Percentiles rank a stretch among this genome's conserved stretches.
These are phyloP conservation scores for Hymenochirus boettgeri DNA, from an alignment of 2,113 vertebrate species.

Conservation along the genomic window DNA sequence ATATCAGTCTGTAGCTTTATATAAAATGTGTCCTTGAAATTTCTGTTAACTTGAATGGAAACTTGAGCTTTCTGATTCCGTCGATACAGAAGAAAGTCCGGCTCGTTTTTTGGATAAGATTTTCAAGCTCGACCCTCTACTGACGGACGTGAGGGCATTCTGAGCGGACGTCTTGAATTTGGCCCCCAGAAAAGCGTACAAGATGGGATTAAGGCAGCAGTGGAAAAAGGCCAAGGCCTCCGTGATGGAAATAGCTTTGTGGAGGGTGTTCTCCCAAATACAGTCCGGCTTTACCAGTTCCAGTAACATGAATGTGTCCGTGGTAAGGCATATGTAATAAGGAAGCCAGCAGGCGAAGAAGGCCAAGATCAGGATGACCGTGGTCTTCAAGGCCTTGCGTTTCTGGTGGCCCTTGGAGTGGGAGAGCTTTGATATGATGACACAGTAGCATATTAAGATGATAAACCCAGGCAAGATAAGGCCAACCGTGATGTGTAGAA, in stretches of 20 bases:
- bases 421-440: constrained; percentile 88
- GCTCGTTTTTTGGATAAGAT: constrained; percentile 84
- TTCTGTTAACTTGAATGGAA: constrained; percentile 87
- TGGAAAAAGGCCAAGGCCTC: constrained; percentile 94
- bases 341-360: constrained; percentile 96
- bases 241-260: constrained; percentile 84
- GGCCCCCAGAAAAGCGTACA: constrained; percentile 94
- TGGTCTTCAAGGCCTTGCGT: constrained; percentile 92
- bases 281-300: constrained; percentile 69
- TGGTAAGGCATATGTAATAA: constrained; percentile 82
- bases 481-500: constrained; percentile 90
- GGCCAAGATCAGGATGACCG: constrained; percentile 87
- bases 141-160: constrained; percentile 75
- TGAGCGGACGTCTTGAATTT: constrained; percentile 92
- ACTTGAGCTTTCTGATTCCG: constrained; percentile 95
- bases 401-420: constrained; percentile 87
- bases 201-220: constrained; percentile 95
- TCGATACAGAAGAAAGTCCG: constrained; percentile 89
- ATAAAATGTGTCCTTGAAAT: constrained; percentile 45
- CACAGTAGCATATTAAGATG: constrained; percentile 92
- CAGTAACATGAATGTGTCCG: constrained; percentile 79
- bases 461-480: constrained; percentile 87
- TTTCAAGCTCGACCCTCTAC: constrained; percentile 88
- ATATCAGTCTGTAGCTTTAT: constrained; percentile 64
- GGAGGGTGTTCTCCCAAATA: constrained; percentile 67